Evolutionary conservation across 2,888 invertebrate species (phyloP).

Genomic region (Capitulum mitella): DNA sequence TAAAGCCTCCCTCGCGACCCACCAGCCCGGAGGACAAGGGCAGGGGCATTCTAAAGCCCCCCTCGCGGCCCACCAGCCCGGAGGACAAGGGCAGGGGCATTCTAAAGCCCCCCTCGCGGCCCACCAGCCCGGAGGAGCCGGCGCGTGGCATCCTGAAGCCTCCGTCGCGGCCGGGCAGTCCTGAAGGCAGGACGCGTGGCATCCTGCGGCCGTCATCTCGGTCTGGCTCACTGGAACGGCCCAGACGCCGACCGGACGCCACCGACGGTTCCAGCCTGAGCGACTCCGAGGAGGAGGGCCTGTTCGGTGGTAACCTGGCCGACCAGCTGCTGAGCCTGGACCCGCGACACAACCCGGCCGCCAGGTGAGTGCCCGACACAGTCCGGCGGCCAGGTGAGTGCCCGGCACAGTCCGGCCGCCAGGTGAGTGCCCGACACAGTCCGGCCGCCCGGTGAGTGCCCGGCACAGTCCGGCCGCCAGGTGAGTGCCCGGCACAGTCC

Average conservation of each 20-base stretch:
- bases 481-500: too few relatives aligned
- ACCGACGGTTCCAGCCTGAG: background rate
- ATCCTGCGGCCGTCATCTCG: background rate
- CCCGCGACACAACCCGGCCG: background rate
- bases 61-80: background rate
- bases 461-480: too few relatives aligned
- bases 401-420: too few relatives aligned
- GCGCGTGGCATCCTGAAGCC: background rate
- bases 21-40: background rate
- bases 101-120: background rate
- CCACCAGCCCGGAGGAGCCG: background rate
- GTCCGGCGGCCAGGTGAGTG: background rate
- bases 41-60: background rate
- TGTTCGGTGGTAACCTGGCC: background rate
- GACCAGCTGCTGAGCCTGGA: slow-evolving; percentile 10
- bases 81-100: background rate
- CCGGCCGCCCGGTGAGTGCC: too few relatives aligned
- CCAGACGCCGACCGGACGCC: too few relatives aligned
- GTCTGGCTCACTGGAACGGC: background rate
- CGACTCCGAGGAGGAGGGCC: background rate
- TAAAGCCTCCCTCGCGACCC: slow-evolving; percentile 44
- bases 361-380: slow-evolving; percentile 3
- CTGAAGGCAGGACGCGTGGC: background rate
- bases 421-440: too few relatives aligned
- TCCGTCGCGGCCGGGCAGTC: background rate